Conservation (phyloP, 2,888 invertebrate species). For the Caenorhabditis sinica region DNA sequence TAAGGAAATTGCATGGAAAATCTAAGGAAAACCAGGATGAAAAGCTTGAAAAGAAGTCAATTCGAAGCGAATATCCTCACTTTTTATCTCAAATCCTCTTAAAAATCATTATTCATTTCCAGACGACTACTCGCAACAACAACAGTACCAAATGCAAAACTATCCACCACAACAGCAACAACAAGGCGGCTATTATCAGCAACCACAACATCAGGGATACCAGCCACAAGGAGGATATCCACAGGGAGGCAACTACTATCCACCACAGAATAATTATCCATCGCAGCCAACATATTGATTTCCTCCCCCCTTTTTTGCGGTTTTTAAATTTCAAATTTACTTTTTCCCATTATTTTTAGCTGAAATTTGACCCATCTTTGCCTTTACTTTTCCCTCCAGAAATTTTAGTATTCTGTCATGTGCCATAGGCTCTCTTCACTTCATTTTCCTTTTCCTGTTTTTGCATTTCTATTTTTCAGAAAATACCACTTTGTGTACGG, state of each 20-base stretch:
- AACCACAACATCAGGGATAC: slow-evolving; percentile 45
- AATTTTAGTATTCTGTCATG: slow-evolving; percentile 9
- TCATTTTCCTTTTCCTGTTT: background rate
- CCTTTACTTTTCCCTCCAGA: background rate
- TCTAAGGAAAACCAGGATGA: background rate
- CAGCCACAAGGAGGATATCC: slow-evolving; percentile 55
- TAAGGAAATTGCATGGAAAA: background rate
- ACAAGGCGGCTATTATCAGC: slow-evolving; percentile 53
- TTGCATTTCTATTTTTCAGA: background rate
- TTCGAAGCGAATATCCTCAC: background rate
- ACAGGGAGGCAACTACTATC: slow-evolving; percentile 52
- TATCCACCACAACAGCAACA: slow-evolving; percentile 58
- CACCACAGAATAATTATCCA: slow-evolving; percentile 55
- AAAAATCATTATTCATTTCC: slow-evolving; percentile 19
- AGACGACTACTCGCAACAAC: slow-evolving; percentile 62
- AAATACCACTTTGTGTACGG: background rate
- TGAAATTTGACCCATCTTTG: background rate
- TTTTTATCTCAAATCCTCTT: background rate
- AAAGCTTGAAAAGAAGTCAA: background rate
- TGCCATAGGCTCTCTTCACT: slow-evolving; percentile 35
- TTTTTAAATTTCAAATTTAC: background rate
- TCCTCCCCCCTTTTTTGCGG: no score
- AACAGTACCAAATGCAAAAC: slow-evolving; percentile 67
- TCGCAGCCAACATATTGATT: slow-evolving; percentile 57
- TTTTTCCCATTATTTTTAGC: background rate